A percentile compares a stretch with the other conserved stretches of the same genome.
Conservation (phyloP, 2,113 vertebrate genomes). For the Serinus canaria region DNA sequence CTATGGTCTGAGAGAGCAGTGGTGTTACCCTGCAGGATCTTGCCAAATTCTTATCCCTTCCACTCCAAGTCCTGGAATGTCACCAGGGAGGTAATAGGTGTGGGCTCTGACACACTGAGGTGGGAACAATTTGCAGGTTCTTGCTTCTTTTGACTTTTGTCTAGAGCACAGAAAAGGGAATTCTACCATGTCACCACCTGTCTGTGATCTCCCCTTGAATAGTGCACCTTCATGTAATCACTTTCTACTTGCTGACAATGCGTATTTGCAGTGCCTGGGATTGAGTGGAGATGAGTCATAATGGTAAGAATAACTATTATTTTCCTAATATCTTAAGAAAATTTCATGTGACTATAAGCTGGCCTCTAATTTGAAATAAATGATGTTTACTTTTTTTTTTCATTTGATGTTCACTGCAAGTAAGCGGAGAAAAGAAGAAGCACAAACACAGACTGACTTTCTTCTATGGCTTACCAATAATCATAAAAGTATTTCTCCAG, state of each 20-base stretch:
- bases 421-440: background rate
- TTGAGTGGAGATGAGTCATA: background rate
- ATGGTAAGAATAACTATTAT: background rate
- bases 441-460: background rate
- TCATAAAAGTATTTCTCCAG: background rate
- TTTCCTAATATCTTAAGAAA: background rate
- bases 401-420: background rate
- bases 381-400: background rate
- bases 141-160: background rate
- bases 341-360: background rate
- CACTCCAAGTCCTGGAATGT: background rate
- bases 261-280: background rate
- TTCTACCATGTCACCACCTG: background rate
- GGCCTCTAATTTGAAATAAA: background rate
- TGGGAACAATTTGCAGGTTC: background rate
- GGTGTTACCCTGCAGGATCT: background rate
- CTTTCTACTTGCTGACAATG: background rate
- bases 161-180: background rate
- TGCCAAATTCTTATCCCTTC: background rate
- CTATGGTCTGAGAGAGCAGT: background rate
- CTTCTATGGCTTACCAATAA: background rate
- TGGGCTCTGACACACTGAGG: background rate
- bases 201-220: background rate
- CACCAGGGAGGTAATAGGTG: rapidly evolving
- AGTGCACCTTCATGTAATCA: background rate